A percentile compares a stretch with the other conserved stretches of the same genome.
These are phyloP conservation scores for Azemiops feae DNA, from an alignment of 2,113 vertebrate genomes.

Conservation along the genomic window DNA sequence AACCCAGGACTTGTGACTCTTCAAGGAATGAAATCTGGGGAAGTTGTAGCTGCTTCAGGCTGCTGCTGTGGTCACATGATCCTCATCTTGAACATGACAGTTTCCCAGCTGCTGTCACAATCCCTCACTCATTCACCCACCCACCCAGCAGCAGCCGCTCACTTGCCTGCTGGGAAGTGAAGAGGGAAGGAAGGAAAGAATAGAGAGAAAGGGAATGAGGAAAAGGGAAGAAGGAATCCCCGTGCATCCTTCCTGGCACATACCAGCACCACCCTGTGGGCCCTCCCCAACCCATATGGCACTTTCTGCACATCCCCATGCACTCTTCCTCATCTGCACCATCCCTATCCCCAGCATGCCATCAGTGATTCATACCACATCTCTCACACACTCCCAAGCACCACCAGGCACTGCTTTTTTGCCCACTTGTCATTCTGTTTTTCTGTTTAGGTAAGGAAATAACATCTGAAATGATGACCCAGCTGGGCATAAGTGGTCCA, in stretches of 20 bases:
- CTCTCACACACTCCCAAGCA: background rate
- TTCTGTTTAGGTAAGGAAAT: background rate
- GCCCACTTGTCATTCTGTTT: background rate
- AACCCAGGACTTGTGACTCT: background rate
- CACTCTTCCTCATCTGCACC: background rate
- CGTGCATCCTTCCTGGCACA: background rate
- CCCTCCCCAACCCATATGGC: background rate
- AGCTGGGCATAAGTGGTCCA: background rate
- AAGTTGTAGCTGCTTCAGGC: background rate
- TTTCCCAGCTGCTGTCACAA: background rate
- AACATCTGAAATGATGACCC: background rate
- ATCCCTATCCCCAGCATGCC: background rate
- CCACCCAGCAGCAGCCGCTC: no score
- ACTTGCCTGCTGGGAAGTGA: background rate
- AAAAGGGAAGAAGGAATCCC: background rate
- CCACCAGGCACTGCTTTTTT: background rate
- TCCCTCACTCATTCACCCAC: background rate
- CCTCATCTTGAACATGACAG: background rate
- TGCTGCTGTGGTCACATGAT: background rate
- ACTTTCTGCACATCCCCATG: background rate
- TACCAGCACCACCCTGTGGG: background rate
- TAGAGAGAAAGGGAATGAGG: background rate
- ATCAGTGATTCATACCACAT: background rate
- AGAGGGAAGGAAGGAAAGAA: background rate
- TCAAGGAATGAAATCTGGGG: background rate